Conservation (phyloP, 2,888 invertebrate species). For the Chrysodeixis includens region DNA sequence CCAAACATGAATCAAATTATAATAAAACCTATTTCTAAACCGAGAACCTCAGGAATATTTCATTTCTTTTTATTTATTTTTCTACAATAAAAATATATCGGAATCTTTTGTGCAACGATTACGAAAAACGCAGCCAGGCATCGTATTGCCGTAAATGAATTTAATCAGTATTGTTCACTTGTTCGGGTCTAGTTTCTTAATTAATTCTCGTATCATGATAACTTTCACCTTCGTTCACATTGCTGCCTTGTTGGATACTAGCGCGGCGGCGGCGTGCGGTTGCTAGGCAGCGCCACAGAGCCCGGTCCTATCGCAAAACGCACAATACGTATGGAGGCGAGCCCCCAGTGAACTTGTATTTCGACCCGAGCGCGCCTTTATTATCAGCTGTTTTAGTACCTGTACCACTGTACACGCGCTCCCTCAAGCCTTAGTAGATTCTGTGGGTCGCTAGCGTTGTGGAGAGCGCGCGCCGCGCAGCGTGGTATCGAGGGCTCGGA, state of each 20-base stretch:
- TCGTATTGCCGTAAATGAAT: not conserved
- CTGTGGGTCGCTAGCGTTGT: constrained; percentile 17
- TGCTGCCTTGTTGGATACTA: constrained; percentile 38
- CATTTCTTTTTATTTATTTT: not conserved
- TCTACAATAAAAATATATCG: not conserved
- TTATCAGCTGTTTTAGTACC: constrained; percentile 72
- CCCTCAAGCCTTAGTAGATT: constrained; percentile 13
- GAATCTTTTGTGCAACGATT: not conserved
- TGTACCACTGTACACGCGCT: constrained; percentile 58
- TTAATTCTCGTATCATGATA: constrained; percentile 29
- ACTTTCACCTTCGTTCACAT: constrained; percentile 63
- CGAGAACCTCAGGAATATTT: not conserved
- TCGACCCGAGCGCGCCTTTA: constrained; percentile 66
- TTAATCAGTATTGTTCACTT: constrained; percentile 18
- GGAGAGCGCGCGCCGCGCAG: constrained; percentile 26
- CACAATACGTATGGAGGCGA: constrained; percentile 68
- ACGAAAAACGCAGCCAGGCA: not conserved
- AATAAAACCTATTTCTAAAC: not conserved
- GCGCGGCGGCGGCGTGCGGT: constrained; percentile 35
- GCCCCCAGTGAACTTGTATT: constrained; percentile 79
- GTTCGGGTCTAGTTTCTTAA: constrained; percentile 28
- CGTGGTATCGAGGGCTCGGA: constrained; percentile 58
- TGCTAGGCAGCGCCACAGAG: constrained; percentile 52
- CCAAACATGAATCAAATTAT: not conserved
- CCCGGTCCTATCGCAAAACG: constrained; percentile 54